A percentile compares a stretch with the other conserved stretches of the same genome.
Conservation (phyloP, 2,888 invertebrate genomes). For the Amiota communis region DNA sequence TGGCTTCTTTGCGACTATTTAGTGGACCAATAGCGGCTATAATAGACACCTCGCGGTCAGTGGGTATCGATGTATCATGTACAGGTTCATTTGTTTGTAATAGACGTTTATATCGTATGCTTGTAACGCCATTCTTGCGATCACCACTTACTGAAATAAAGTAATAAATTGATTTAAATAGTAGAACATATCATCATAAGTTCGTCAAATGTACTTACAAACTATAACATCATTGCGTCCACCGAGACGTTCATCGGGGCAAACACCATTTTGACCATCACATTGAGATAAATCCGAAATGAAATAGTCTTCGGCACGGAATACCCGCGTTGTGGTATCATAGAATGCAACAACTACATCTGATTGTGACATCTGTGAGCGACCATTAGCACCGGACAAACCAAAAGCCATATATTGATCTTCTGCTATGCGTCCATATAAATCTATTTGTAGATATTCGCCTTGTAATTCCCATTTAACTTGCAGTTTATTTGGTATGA, state of each 20-base stretch:
- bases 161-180: no score
- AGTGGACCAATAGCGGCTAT: slow-evolving; percentile 92
- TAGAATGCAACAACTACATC: slow-evolving; percentile 89
- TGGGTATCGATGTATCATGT: slow-evolving; percentile 81
- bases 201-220: slow-evolving; percentile 66
- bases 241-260: slow-evolving; percentile 87
- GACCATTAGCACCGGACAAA: slow-evolving; percentile 83
- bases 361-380: slow-evolving; percentile 84
- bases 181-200: slow-evolving; percentile 17
- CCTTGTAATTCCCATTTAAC: slow-evolving; percentile 89
- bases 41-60: slow-evolving; percentile 82
- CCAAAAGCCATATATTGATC: slow-evolving; percentile 94
- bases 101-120: slow-evolving; percentile 85
- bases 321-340: slow-evolving; percentile 76
- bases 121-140: slow-evolving; percentile 85
- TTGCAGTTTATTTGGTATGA: slow-evolving; percentile 87
- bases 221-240: slow-evolving; percentile 85
- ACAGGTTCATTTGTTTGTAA: slow-evolving; percentile 83
- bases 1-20: slow-evolving; percentile 85
- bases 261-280: slow-evolving; percentile 87
- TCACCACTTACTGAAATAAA: slow-evolving; percentile 79
- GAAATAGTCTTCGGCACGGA: slow-evolving; percentile 88
- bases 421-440: slow-evolving; percentile 84
- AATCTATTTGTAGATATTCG: slow-evolving; percentile 83
- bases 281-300: slow-evolving; percentile 87